Base-by-base conservation (phyloP, 1,140 invertebrate genomes). In the Pogonognathellus flavescens region DNA sequence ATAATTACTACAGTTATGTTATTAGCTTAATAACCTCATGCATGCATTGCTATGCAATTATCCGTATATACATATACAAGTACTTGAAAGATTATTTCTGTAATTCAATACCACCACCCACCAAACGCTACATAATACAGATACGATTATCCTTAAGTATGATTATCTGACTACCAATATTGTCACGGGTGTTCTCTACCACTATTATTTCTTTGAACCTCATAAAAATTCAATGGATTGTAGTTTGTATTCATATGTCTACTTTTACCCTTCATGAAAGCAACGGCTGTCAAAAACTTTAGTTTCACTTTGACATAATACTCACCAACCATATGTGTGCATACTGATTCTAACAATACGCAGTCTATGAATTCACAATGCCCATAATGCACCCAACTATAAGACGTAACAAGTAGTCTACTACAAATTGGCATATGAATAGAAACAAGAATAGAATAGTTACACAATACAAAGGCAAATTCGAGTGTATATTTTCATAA, bases 241-340 rank as follows among this genome's bases (percentile, higher is more conserved):
- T n/a, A 76, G 70, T 76, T 50, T 41, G 31, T 16, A 76, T 76
- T 76, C 70, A 76, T 72, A 22, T 49, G 70, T 50, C 25, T 76
- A 76, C 70, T 76, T 76, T 76, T 76, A 76, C 22, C 41, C 14
- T 9, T 76, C n/a, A 76, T 50, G 70, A 76, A 41, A 31, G 41
- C n/a, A 76, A 50, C 70, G 70, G 70, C 70, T 76, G 70, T 76
- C 70, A 76, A 76, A 76, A 76, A 76, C 70, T 76, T 76, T 76
- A 25, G 31, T 76, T 76, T 76, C 70, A 76, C 70, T 76, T 49
- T 76, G 70, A 76, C 70, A 76, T 31, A 49, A 49, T 76, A 76
- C 70, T 76, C 31, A 76, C 49, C 70, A 76, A 76, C 49, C 70
- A 76, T 76, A 50, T 76, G 70, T n/a, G 70, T 76, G 41, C 70